These are phyloP conservation scores for Hydrotaea diabolus DNA, from an alignment of 2,888 invertebrate species.

Conservation along the genomic window DNA sequence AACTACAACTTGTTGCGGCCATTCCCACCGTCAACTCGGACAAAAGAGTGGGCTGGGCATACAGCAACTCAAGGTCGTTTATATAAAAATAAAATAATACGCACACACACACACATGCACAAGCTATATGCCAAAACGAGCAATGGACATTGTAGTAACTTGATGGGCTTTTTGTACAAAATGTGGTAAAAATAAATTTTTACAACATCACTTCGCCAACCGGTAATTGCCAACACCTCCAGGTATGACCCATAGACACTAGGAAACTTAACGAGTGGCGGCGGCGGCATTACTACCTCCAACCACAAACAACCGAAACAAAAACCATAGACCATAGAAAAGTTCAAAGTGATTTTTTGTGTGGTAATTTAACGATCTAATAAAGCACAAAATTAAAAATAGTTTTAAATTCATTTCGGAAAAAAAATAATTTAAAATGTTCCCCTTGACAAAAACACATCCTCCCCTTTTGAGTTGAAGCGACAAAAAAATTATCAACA, in stretches of 20 bases:
- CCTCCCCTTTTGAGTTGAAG: not conserved
- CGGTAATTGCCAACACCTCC: not conserved
- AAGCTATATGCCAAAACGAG: not conserved
- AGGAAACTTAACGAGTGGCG: not conserved
- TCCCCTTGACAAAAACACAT: not conserved
- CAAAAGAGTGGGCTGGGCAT: not conserved
- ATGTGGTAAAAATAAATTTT: not conserved
- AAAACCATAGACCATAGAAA: not conserved
- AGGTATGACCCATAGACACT: constrained; percentile 2
- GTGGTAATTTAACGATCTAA: not conserved
- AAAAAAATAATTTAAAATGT: constrained; percentile 1
- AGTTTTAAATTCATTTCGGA: not conserved
- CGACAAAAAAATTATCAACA: too few relatives aligned
- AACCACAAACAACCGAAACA: not conserved
- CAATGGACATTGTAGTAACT: not conserved
- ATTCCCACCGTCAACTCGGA: not conserved
- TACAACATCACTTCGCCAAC: too few relatives aligned
- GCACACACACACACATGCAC: too few relatives aligned
- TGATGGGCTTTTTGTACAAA: not conserved
- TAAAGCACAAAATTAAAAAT: not conserved
- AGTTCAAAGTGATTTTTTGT: not conserved
- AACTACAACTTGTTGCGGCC: not conserved
- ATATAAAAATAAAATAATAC: not conserved
- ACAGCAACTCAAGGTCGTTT: not conserved
- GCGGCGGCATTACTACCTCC: not conserved